Evolutionary conservation across 2,888 invertebrate species (phyloP), one percentile per base, ranked within the genome.

Genomic region (Anoncus sp.): DNA sequence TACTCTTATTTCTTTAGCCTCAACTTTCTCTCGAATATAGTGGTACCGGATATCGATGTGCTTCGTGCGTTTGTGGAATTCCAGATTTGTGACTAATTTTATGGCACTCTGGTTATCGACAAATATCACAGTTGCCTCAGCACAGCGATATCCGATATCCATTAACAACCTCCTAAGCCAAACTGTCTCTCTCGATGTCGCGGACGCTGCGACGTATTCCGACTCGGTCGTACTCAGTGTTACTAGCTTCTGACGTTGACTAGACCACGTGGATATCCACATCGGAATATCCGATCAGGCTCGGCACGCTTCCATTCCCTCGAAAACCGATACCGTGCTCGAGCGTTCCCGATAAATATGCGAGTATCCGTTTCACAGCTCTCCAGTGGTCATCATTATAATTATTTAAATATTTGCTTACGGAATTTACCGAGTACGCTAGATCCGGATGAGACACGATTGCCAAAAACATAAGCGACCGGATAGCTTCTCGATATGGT

Each of bases 331-430:
- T 59, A 10, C 74, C 66, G 6, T 24, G 5, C 5, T 60, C 51
- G 4, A 47, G 1, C 6, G 74, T 66, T 3, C 40, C 38, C 0
- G 20, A n/a, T 9, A 74, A 14, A 18, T 75, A 75, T 10, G 57
- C 45, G 3, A 74, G n/a, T 9, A 72, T 72, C 10, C 72, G 53
- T 31, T 73, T 73, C 0, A 65, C 47, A 1, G 65, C 65, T 10
- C 47, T 20, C 65, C 55, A 73, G 18, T 73, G 72, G 9, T 5
- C 16, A n/a, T 20, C 27, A 24, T 3, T 49, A 10, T 63, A 35
- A 4, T 14, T 16, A 40, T 51, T 65, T 7, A 40, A 2, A 22
- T 35, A 65, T 14, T 20, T 65, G n/a, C 65, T 65, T 1, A 40
- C 51, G n/a, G 4, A 16, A 18, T 65, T 66, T 9, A 53, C 51